These are phyloP conservation scores for Neolamprologus devosi DNA, from an alignment of 2,113 vertebrate genomes.

Conservation along the genomic window DNA sequence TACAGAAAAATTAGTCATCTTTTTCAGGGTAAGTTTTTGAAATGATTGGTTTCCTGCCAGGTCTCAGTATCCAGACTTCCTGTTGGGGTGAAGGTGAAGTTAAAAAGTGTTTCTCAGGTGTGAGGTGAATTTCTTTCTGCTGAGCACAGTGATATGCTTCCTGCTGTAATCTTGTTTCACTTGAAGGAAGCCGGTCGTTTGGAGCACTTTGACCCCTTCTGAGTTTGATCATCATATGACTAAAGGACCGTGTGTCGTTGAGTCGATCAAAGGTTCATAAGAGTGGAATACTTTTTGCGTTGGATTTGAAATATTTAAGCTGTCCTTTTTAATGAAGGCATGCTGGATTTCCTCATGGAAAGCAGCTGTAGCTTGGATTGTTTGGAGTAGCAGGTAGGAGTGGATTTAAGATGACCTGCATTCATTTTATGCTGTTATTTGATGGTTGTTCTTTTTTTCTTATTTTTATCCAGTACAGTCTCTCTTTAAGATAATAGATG, in stretches of 20 bases:
- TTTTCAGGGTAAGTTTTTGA: not conserved
- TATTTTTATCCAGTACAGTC: not conserved
- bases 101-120: not conserved
- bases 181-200: not conserved
- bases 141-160: not conserved
- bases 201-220: slow-evolving; percentile 65
- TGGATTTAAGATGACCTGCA: not conserved
- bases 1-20: not conserved
- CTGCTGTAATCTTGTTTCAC: not conserved
- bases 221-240: slow-evolving; percentile 53
- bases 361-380: not conserved
- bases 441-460: not conserved
- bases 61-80: slow-evolving; percentile 3
- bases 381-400: slow-evolving; percentile 34
- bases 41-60: not conserved
- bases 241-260: not conserved
- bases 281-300: not conserved
- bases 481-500: not conserved
- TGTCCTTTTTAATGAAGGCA: not conserved
- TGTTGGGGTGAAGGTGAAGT: not conserved
- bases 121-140: slow-evolving; percentile 9
- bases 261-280: not conserved
- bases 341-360: not conserved
- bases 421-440: not conserved
- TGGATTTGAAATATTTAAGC: not conserved